Evolutionary conservation across 2,797 vertebrate genomes (phyloP).

Genomic region (Salarias fasciatus): DNA sequence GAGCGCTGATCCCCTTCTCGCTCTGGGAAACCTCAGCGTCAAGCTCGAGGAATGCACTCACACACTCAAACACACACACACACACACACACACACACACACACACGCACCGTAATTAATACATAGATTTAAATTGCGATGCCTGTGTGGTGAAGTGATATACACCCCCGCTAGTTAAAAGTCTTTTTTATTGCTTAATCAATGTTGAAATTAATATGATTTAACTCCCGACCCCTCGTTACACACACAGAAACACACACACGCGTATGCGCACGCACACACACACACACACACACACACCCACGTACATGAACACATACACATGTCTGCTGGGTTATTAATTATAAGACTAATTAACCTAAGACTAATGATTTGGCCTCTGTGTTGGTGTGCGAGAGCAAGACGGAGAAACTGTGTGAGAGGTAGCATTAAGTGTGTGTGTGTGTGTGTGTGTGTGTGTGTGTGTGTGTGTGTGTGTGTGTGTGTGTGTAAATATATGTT

Average conservation of each 20-base stretch:
- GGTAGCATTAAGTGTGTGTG: constrained; percentile 61
- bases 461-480: constrained; percentile 35
- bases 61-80: constrained; percentile 23
- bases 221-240: constrained; percentile 76
- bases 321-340: constrained; percentile 74
- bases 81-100: constrained; percentile 39
- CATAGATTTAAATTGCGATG: constrained; percentile 76
- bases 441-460: constrained; percentile 54
- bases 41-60: constrained; percentile 25
- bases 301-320: constrained; percentile 26
- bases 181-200: constrained; percentile 84
- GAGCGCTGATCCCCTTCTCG: constrained; percentile 70
- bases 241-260: constrained; percentile 28
- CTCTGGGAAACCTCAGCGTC: constrained; percentile 58
- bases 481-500: constrained; percentile 74
- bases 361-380: constrained; percentile 76
- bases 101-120: constrained; percentile 73
- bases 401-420: constrained; percentile 36
- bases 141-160: constrained; percentile 75
- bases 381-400: constrained; percentile 27
- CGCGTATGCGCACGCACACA: constrained; percentile 44
- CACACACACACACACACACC: constrained; percentile 19
- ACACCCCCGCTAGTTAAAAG: constrained; percentile 79
- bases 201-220: constrained; percentile 83
- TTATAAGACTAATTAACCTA: constrained; percentile 81